phyloP scores from a whole-genome alignment of 2,888 invertebrate species.

The Drosophila mimica region DNA sequence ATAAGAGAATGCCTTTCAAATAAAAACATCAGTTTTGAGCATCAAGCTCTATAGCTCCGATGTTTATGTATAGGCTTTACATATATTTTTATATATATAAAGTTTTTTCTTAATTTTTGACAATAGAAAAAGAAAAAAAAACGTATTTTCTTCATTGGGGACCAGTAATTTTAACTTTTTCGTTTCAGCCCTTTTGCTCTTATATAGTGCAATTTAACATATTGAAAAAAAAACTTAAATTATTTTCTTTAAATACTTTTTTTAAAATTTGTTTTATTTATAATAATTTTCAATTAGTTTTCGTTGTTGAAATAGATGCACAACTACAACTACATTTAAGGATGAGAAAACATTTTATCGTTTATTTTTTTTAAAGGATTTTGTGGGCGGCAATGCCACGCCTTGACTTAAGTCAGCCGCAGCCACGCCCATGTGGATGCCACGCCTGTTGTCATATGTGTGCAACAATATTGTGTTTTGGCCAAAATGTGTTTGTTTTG shows the following conservation, averaged over 20 bases:
- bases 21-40: background rate
- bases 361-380: conserved; percentile 2
- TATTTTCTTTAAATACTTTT: conserved; percentile 14
- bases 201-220: conserved; percentile 1
- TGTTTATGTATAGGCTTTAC: background rate
- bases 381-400: conserved; percentile 24
- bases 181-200: background rate
- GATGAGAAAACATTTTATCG: conserved; percentile 54
- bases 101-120: background rate
- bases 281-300: conserved; percentile 70
- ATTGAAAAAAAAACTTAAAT: conserved; percentile 6
- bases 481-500: conserved; percentile 61
- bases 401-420: conserved; percentile 17
- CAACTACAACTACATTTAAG: conserved; percentile 62
- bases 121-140: background rate
- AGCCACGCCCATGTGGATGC: conserved; percentile 42
- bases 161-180: background rate
- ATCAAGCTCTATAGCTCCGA: background rate
- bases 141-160: background rate
- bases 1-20: background rate
- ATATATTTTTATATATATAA: background rate
- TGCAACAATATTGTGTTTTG: conserved; percentile 70
- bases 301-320: conserved; percentile 72
- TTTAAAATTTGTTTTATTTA: conserved; percentile 26
- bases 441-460: conserved; percentile 70